Evolutionary conservation across 1,140 invertebrate species (phyloP), one percentile per base, ranked within the genome.

Genomic region (Papilio helenus): DNA sequence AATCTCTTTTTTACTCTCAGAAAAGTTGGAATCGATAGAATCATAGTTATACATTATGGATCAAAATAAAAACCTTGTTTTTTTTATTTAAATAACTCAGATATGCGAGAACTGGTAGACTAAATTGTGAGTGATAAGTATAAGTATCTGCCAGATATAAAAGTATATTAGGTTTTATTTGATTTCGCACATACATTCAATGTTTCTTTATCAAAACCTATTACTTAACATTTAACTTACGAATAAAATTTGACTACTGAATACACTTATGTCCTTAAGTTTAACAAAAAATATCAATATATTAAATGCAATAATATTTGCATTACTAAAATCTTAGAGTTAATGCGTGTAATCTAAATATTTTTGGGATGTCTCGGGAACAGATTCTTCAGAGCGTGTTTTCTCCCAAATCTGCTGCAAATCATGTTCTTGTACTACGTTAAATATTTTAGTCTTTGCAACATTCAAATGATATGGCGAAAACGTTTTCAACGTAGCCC

Each of bases 371-470:
- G 71, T 72, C 0, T 39, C n/a, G 18, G 9, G 18, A 42, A 39
- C 18, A 72, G 82, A 73, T 12, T 51, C 79, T 16, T 88, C 85
- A 55, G 82, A 72, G 16, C 85, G 82, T 81, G 88, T 74, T 83
- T 90, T 93, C 73, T 92, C 86, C 7, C 93, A 89, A 65, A 94
- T 94, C 82, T 94, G 93, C 49, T 93, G 89, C 44, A 94, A 83
- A 78, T 94, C 93, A 49, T 94, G 91, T 81, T 94, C 92, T 78
- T 94, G 93, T 0, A 94, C 93, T 0, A 94, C 86, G 1, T 88
- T 79, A 76, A 94, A 94, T 83, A 94, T 94, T 83, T 94, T 93
- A 79, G 86, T 91, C 68, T 94, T 94, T 0, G 93, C 92, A 49
- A 93, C 68, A 85, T 94, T 94, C 58, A 94, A 81, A 76, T 94